Evolutionary conservation across 2,113 vertebrate species (phyloP), one percentile per base, ranked within the genome.

Genomic region (Zosterops japonicus): DNA sequence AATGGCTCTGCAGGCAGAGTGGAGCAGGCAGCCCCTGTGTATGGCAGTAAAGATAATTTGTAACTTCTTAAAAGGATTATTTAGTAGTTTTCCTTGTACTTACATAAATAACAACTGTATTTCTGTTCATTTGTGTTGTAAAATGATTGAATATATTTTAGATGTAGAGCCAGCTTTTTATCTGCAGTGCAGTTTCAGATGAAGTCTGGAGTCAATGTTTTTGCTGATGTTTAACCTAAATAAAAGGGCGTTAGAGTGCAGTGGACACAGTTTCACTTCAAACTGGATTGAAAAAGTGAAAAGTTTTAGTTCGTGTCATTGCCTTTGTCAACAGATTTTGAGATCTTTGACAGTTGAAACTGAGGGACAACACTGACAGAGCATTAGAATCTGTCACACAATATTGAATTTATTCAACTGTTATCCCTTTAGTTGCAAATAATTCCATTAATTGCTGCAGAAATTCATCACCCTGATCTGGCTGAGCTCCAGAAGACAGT

Each of bases 401-500:
- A 17, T 90, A 70, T 56, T 46, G 89, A 87, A 70, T 83, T 94
- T 60, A 65, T 86, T 93, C 88, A 95, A 50, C 53, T 83, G 44
- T 89, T 97, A 76, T 68, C 57, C 52, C 95, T 89, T 93, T 76
- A 96, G 75, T 96, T 96, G 92, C 77, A 94, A 85, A 92, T 87
- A 86, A 97, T 97, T 97, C 85, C 44, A 89, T 93, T 97, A 96
- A 97, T 86, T 97, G 76, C 82, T 87, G 78, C 56, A 89, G 91
- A 97, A 96, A 95, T 96, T 95, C 70, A 91, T 97, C 87, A 95
- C 72, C 46, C 23, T 95, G 60, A 70, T 87, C 93, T 97, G 95
- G 77, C 84, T 78, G 84, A 96, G 83, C 81, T 95, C 93, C 95
- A 98, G 96, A 95, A 77, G 78, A 93, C 97, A 93, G 44, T 74